Evolutionary conservation across 2,888 invertebrate genomes (phyloP).

Genomic region (Disparrhopalites patrizii): DNA sequence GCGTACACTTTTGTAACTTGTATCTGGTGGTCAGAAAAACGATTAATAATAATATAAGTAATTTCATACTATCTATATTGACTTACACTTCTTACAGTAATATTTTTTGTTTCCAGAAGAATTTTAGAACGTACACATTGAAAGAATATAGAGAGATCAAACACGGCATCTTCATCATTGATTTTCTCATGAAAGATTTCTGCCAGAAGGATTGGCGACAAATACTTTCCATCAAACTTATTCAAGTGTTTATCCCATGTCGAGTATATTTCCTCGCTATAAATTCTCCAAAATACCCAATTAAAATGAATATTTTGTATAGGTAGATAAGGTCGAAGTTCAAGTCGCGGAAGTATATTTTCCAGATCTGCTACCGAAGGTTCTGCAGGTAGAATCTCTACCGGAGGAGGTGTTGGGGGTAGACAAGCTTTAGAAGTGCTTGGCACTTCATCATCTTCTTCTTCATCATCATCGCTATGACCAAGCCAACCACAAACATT

Average conservation of each 20-base stretch:
- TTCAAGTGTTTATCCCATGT: not conserved
- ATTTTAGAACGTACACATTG: not conserved
- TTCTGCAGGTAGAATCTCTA: too few relatives aligned
- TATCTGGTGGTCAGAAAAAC: not conserved
- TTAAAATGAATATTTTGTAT: not conserved
- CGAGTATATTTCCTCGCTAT: not conserved
- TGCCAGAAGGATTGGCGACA: not conserved
- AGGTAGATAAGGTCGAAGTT: not conserved
- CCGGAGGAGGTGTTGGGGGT: too few relatives aligned
- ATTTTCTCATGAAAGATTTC: slow-evolving; percentile 12
- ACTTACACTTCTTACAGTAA: too few relatives aligned
- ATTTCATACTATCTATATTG: not conserved
- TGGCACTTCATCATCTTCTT: too few relatives aligned
- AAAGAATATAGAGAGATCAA: slow-evolving; percentile 9
- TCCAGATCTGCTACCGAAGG: too few relatives aligned
- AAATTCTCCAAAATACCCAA: slow-evolving; percentile 14
- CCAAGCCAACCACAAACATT: too few relatives aligned
- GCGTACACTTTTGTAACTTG: not conserved
- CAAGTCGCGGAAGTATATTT: not conserved
- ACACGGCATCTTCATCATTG: not conserved
- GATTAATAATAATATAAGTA: not conserved
- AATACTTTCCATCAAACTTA: slow-evolving; percentile 10
- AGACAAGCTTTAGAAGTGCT: too few relatives aligned
- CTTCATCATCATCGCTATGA: too few relatives aligned
- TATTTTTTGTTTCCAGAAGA: too few relatives aligned